A percentile compares a stretch with the other conserved stretches of the same genome.
Evolutionary conservation across 2,113 vertebrate genomes (phyloP).

Genomic region (Morone chrysops): DNA sequence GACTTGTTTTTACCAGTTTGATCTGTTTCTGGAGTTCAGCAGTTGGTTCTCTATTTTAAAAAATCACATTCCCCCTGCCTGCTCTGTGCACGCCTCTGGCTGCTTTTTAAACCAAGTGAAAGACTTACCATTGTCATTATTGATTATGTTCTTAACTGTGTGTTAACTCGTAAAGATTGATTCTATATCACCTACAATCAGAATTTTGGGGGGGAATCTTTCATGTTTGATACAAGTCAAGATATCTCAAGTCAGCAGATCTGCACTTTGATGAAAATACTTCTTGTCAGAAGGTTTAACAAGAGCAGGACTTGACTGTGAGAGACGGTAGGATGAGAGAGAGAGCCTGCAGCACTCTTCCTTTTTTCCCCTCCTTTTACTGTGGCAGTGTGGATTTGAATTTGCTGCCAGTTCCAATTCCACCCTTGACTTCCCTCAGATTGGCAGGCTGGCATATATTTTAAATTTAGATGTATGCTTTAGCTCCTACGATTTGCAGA

Average conservation of each 20-base stretch:
- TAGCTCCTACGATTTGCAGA: constrained; percentile 14
- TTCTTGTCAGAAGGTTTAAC: constrained; percentile 73
- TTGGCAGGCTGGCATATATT: constrained; percentile 50
- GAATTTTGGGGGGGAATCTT: background rate
- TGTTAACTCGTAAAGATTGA: background rate
- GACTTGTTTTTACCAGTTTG: background rate
- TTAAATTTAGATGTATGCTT: constrained; percentile 42
- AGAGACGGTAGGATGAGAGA: constrained; percentile 54
- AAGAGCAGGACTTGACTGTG: constrained; percentile 60
- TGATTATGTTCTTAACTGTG: background rate
- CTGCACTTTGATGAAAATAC: constrained; percentile 70
- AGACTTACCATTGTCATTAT: background rate
- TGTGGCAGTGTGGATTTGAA: constrained; percentile 70
- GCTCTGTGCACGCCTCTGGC: too few relatives aligned
- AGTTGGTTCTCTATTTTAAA: background rate
- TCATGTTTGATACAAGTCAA: constrained; percentile 39
- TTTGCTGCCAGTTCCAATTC: constrained; percentile 73
- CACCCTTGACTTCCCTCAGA: constrained; percentile 69
- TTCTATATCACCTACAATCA: background rate
- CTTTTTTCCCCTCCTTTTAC: constrained; percentile 39
- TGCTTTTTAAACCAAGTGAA: background rate
- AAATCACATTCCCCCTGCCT: background rate
- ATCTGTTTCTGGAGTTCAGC: background rate
- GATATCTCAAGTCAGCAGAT: constrained; percentile 46
- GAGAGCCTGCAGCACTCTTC: constrained; percentile 60